phyloP scores from a whole-genome alignment of 1,140 invertebrate genomes.

The Drosophila serrata region DNA sequence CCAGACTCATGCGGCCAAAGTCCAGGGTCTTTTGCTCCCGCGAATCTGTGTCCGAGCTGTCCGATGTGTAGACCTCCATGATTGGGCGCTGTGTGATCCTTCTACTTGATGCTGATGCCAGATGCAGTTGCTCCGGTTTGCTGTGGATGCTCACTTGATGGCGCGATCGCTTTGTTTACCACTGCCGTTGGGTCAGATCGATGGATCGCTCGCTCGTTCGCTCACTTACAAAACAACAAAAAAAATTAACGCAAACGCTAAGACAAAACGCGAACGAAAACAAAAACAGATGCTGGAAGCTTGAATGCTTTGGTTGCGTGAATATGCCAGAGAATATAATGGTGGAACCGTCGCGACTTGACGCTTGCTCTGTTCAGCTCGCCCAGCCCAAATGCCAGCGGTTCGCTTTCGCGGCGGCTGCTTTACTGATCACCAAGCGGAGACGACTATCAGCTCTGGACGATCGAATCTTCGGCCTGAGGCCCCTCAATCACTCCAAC shows the following conservation, averaged over 20 bases:
- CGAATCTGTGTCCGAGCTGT: conserved; percentile 92
- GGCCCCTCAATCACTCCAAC: not conserved
- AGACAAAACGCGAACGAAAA: conserved; percentile 26
- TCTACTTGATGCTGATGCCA: not conserved
- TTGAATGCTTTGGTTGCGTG: not conserved
- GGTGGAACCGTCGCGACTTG: conserved; percentile 20
- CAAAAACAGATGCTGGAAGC: conserved; percentile 26
- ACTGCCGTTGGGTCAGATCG: conserved; percentile 4
- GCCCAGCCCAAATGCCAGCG: conserved; percentile 37
- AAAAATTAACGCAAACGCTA: not conserved
- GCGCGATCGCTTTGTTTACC: conserved; percentile 39
- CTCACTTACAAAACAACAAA: conserved; percentile 21
- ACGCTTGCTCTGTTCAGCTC: conserved; percentile 33
- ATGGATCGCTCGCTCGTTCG: conserved; percentile 12
- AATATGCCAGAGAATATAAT: not conserved
- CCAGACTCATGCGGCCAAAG: conserved; percentile 89
- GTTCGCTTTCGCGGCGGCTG: conserved; percentile 11
- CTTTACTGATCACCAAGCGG: conserved; percentile 23
- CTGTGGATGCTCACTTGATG: not conserved
- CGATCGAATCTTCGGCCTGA: conserved; percentile 11
- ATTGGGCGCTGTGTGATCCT: not conserved
- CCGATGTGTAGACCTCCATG: conserved; percentile 92
- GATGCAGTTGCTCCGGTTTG: conserved; percentile 6
- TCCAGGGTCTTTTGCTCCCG: conserved; percentile 89
- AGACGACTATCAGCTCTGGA: conserved; percentile 14